Evolutionary conservation across 2,113 vertebrate species (phyloP), one percentile per base, ranked within the genome.

Genomic region (Electrona antarctica): DNA sequence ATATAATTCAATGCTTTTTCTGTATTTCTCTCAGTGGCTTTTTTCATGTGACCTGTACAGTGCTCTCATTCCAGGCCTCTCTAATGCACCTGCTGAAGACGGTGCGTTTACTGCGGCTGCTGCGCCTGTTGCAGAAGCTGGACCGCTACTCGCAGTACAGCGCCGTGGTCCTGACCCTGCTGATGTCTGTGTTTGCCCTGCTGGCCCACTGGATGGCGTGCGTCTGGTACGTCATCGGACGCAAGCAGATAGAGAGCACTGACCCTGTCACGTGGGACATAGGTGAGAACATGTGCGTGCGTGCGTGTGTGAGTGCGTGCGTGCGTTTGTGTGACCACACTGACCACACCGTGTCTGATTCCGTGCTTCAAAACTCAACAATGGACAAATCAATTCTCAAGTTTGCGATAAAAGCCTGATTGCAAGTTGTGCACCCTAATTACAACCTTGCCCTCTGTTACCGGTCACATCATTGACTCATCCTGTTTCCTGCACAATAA

Each of bases 141-240:
- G 96, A 97, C 60, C 93, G 96, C 1, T 97, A 97, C 88, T 97
- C 95, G 0, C 96, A 97, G 92, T 96, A 97, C 93, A 96, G 96
- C 3, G 94, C 96, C 6, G 94, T 96, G 93, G 95, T 97, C 68
- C 94, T 97, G 54, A 96, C 96, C 0, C 91, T 97, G 63, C 95
- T 97, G 61, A 97, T 95, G 95, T 96, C 95, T 28, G 94, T 95
- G 88, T 97, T 97, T 5, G 95, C 94, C 0, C 92, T 97, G 82
- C 91, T 97, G 68, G 96, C 96, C 2, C 96, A 97, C 87, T 97
- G 96, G 95, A 94, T 97, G 93, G 95, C 96, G 6, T 97, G 96
- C 33, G 89, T 95, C 77, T 97, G 96, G 96, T 97, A 97, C 7
- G 88, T 96, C 85, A 96, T 97, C 7, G 96, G 96, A 56, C 94